Conservation (phyloP, 2,797 vertebrate genomes). For the Hypotaenidia philippensis region DNA sequence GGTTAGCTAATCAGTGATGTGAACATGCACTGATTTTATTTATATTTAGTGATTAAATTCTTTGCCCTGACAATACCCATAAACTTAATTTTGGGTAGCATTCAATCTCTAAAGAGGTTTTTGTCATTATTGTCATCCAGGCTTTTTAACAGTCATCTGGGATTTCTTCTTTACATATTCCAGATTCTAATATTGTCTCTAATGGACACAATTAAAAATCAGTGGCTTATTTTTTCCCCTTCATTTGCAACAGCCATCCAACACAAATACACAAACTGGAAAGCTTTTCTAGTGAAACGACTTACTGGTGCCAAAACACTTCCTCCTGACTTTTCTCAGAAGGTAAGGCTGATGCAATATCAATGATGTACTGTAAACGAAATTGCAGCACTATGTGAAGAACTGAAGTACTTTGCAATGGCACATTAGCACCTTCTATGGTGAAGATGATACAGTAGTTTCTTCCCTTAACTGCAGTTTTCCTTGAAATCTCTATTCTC, state of each 20-base stretch:
- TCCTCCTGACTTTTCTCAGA: slow-evolving; percentile 94
- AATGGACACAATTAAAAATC: slow-evolving; percentile 31
- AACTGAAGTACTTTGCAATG: slow-evolving; percentile 10
- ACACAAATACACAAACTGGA: slow-evolving; percentile 99
- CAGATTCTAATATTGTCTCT: slow-evolving; percentile 45
- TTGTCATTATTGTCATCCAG: slow-evolving; percentile 36
- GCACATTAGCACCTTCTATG: background rate
- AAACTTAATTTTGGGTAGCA: background rate
- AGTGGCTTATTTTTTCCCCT: slow-evolving; percentile 61
- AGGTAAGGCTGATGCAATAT: slow-evolving; percentile 82
- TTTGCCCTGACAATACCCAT: background rate
- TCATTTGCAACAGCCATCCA: slow-evolving; percentile 90
- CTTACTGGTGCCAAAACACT: slow-evolving; percentile 99
- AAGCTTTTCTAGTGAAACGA: slow-evolving; percentile 96
- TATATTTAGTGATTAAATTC: background rate
- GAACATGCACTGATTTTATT: background rate
- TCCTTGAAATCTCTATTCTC: background rate
- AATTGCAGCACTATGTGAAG: slow-evolving; percentile 12
- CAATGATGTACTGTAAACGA: background rate
- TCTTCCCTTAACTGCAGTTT: slow-evolving; percentile 12
- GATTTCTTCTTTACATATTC: slow-evolving; percentile 59
- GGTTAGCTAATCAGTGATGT: background rate
- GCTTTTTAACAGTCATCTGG: slow-evolving; percentile 36
- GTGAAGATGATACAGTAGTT: background rate
- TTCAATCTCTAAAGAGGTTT: slow-evolving; percentile 43